These are phyloP conservation scores for Microtus oregoni DNA, from an alignment of 2,113 vertebrate species.

Conservation along the genomic window DNA sequence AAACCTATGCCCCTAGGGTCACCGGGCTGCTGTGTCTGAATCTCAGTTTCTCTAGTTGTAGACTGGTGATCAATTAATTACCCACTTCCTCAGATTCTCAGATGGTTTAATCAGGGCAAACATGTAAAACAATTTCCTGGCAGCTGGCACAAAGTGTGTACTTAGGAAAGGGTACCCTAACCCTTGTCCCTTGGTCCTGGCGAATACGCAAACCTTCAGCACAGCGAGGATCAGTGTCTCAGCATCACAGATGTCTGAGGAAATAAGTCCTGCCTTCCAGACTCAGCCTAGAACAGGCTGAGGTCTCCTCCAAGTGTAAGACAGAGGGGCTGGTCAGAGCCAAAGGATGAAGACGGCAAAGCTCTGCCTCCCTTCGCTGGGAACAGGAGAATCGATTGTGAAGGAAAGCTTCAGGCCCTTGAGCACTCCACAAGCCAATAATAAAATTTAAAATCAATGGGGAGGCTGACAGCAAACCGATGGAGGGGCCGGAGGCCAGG, in stretches of 20 bases:
- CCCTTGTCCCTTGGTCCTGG: background rate
- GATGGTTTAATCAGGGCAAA: background rate
- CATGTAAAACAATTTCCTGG: background rate
- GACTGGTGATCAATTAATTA: background rate
- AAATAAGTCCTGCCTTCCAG: background rate
- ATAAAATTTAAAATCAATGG: conserved; percentile 85
- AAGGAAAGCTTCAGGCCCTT: conserved; percentile 68
- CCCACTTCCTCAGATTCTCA: background rate
- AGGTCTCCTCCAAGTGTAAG: background rate
- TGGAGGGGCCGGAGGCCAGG: background rate
- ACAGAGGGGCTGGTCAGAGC: conserved; percentile 52
- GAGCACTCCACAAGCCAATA: conserved; percentile 78
- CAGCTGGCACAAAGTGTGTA: background rate
- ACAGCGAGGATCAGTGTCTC: background rate
- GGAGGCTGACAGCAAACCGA: conserved; percentile 79
- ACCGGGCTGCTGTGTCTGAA: background rate
- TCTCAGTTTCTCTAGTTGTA: conserved; percentile 14
- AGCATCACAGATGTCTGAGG: rapidly evolving
- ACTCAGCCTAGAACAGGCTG: conserved; percentile 19
- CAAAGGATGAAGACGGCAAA: conserved; percentile 75
- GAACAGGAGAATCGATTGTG: conserved; percentile 74
- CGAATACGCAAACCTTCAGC: background rate
- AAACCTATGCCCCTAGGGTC: background rate
- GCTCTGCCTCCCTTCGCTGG: conserved; percentile 55
- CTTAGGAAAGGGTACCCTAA: background rate